Evolutionary conservation across 2,797 vertebrate species (phyloP), one percentile per base, ranked within the genome.

Genomic region (Falco columbarius): DNA sequence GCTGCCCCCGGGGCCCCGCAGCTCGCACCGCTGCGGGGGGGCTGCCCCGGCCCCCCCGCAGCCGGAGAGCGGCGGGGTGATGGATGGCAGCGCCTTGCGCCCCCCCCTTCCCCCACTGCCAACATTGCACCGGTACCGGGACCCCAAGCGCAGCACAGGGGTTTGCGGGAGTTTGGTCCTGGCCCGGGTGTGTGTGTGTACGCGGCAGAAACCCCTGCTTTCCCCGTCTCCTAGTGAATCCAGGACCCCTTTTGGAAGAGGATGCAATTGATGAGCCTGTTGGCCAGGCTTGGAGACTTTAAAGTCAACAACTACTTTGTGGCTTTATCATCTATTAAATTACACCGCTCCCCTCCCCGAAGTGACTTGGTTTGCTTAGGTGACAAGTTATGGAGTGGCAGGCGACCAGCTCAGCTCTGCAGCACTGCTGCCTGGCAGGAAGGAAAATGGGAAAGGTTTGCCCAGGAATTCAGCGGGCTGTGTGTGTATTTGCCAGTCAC

Each of bases 261-360:
- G 54, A 36, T 84, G 86, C 86, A 6, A 81, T 54, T 56, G 93
- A 81, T 91, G 94, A 95, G 84, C 83, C 86, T 18, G 44, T 88
- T 90, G 10, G 14, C 73, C 62, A 2, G 89, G 55, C 29, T 89
- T 30, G 21, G 59, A 36, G 75, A 10, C 56, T 86, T 86, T 59
- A 58, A 93, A 96, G 80, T 92, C 92, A 94, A 52, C 76, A 85
- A 87, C 51, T 74, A 63, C 84, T 93, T 90, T 94, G 95, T 96
- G 86, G 47, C 62, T 77, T 38, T 81, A n/a, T 81, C 61, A 6
- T 36, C 26, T 84, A 86, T 92, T 92, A 73, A 74, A 52, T 92
- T 84, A 93, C 83, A 65, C 17, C 44, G 26, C 62, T 81, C 71
- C 71, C 58, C 67, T 89, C 55, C 81, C 61, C 83, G 9, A 30